Percentiles rank a stretch among this genome's conserved stretches.
Evolutionary conservation across 2,888 invertebrate genomes (phyloP).

Genomic region (Philereme transversata): DNA sequence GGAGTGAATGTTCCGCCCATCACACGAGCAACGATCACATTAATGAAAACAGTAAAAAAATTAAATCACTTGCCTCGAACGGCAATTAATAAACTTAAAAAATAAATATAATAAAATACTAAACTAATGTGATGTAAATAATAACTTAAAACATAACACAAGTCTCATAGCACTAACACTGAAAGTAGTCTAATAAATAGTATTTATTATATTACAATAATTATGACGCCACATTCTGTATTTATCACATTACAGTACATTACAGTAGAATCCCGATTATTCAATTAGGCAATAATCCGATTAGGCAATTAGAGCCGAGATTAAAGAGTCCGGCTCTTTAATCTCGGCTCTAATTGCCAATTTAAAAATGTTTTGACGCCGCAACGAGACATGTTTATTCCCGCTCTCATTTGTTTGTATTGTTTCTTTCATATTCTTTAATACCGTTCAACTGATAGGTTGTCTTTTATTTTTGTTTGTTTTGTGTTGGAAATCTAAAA

Average conservation of each 20-base stretch:
- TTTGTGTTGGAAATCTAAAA: too few relatives aligned
- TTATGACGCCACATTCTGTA: slow-evolving; percentile 41
- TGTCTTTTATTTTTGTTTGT: too few relatives aligned
- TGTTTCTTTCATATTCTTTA: too few relatives aligned
- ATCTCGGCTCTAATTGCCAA: too few relatives aligned
- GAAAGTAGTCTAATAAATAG: slow-evolving; percentile 41
- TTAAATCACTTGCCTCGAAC: slow-evolving; percentile 19
- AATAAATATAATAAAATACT: slow-evolving; percentile 19
- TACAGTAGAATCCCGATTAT: too few relatives aligned
- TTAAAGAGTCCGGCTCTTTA: too few relatives aligned
- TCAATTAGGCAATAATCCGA: too few relatives aligned
- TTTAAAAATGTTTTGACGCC: too few relatives aligned
- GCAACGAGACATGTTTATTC: too few relatives aligned
- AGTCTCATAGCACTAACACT: slow-evolving; percentile 55
- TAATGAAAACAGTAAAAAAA: slow-evolving; percentile 24
- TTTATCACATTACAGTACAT: slow-evolving; percentile 24
- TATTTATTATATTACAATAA: slow-evolving; percentile 32
- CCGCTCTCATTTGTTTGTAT: too few relatives aligned
- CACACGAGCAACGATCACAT: slow-evolving; percentile 23
- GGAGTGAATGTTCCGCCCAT: slow-evolving; percentile 46
- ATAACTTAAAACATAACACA: slow-evolving; percentile 36
- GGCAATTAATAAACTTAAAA: slow-evolving; percentile 8
- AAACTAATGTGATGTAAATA: slow-evolving; percentile 36
- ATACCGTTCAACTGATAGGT: too few relatives aligned
- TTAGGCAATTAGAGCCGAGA: too few relatives aligned